Conservation (phyloP, 2,888 invertebrate genomes). For the Cremastinae sp. region DNA sequence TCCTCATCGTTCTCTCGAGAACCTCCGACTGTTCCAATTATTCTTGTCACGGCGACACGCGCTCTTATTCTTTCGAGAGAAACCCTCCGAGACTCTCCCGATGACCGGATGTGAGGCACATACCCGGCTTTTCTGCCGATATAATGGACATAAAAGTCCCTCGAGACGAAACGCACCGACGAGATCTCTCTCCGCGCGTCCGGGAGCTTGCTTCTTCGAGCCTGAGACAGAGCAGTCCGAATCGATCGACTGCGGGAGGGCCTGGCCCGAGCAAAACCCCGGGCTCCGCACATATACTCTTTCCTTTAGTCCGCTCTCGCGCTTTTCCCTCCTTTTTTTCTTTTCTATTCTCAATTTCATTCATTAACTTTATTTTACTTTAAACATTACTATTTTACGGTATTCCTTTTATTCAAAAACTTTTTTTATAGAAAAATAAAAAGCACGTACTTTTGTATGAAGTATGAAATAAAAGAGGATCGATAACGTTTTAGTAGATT, state of each 20-base stretch:
- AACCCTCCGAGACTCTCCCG: constrained; percentile 37
- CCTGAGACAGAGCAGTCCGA: constrained; percentile 49
- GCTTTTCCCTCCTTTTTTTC: constrained; percentile 4
- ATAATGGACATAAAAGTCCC: constrained; percentile 27
- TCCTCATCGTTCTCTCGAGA: constrained; percentile 37
- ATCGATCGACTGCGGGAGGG: constrained; percentile 59
- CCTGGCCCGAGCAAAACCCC: constrained; percentile 58
- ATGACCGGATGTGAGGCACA: constrained; percentile 50
- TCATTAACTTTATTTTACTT: no score
- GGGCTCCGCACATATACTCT: constrained; percentile 48
- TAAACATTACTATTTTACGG: no score
- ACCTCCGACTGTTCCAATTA: constrained; percentile 50
- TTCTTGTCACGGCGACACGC: constrained; percentile 46
- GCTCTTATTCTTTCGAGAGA: constrained; percentile 46
- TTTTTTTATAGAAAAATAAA: no score
- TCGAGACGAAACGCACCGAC: constrained; percentile 18
- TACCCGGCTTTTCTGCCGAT: constrained; percentile 1
- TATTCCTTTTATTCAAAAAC: no score
- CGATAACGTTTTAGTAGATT: no score
- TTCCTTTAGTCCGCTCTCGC: constrained; percentile 39
- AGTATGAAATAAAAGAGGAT: no score
- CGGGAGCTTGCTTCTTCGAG: constrained; percentile 36
- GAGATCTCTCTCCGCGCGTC: constrained; percentile 20
- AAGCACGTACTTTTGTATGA: no score
- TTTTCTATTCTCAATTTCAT: not conserved